These are phyloP conservation scores for Platalea minor DNA, from an alignment of 2,797 vertebrate genomes.

Conservation along the genomic window DNA sequence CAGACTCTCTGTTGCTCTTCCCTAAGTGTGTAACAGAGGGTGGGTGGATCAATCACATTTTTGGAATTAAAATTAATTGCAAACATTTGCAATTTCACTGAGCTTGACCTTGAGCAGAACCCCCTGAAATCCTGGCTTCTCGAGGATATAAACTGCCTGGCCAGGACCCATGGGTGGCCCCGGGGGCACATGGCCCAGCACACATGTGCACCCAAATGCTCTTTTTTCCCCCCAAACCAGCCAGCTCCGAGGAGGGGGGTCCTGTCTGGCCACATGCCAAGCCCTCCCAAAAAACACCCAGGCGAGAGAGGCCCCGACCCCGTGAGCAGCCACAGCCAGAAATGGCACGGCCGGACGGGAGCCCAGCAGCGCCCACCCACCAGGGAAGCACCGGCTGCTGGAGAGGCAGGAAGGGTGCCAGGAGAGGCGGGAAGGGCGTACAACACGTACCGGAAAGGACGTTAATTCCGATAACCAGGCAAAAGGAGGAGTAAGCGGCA, in stretches of 20 bases:
- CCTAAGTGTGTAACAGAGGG: background rate
- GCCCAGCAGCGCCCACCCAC: background rate
- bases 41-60: background rate
- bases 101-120: background rate
- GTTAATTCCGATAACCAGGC: background rate
- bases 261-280: background rate
- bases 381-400: background rate
- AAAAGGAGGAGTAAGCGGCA: background rate
- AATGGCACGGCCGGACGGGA: background rate
- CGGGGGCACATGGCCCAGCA: background rate
- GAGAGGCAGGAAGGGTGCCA: background rate
- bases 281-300: background rate
- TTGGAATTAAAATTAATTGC: background rate
- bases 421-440: background rate
- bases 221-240: background rate
- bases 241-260: background rate
- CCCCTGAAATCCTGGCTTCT: too few relatives aligned
- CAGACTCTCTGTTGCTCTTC: background rate
- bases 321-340: background rate
- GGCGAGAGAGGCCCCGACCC: background rate
- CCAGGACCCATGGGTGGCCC: background rate
- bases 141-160: too few relatives aligned
- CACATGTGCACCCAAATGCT: fast-evolving
- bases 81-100: background rate
- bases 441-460: background rate